A percentile compares a stretch with the other conserved stretches of the same genome.
Conservation (phyloP, 2,888 invertebrate genomes). For the Xanthia icteritia region DNA sequence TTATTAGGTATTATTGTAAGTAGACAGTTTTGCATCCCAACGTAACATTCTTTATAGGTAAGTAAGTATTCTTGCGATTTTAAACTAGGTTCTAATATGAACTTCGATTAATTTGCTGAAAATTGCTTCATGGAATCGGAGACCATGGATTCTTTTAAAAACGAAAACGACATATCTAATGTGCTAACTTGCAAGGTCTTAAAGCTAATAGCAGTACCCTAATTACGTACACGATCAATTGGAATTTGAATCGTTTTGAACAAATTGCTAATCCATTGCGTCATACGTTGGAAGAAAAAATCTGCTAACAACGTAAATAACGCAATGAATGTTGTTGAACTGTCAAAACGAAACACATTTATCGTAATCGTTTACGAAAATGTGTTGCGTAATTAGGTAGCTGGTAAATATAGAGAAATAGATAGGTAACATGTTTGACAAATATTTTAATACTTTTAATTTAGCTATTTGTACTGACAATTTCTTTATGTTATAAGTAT, state of each 20-base stretch:
- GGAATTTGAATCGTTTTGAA: no score
- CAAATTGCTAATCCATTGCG: no score
- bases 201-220: constrained; percentile 33
- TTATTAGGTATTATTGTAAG: constrained; percentile 49
- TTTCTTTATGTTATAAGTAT: constrained; percentile 11
- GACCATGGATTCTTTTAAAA: constrained; percentile 5
- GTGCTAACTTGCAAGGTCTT: constrained; percentile 41
- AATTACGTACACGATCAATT: no score
- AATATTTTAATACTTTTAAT: constrained; percentile 10
- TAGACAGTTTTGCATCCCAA: constrained; percentile 43
- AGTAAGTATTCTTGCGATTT: constrained; percentile 13
- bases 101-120: constrained; percentile 4
- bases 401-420: constrained; percentile 23
- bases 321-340: no score
- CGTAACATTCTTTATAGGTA: constrained; percentile 1
- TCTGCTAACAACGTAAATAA: no score
- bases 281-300: no score
- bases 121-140: background rate
- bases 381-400: no score
- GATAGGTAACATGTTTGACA: constrained; percentile 23
- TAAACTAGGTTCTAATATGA: background rate
- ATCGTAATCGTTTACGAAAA: no score
- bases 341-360: no score
- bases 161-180: constrained; percentile 27
- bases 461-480: constrained; percentile 39